Conservation (phyloP, 2,113 vertebrate species). For the Proterorhinus semilunaris region DNA sequence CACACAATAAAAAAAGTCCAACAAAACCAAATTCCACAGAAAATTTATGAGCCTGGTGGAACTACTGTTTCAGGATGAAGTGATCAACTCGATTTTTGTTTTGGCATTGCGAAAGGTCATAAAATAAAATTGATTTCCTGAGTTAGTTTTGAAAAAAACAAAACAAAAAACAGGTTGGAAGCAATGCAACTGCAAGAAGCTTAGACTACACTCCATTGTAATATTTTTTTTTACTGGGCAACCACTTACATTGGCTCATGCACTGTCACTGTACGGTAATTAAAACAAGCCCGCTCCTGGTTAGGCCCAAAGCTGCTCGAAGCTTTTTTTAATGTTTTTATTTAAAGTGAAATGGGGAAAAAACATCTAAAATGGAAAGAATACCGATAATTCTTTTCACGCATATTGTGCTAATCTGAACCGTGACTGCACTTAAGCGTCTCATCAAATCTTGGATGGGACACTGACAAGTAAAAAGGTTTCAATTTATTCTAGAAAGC, state of each 20-base stretch:
- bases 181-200: slow-evolving; percentile 55
- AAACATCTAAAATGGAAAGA: slow-evolving; percentile 20
- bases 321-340: slow-evolving; percentile 2
- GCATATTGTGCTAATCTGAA: slow-evolving; percentile 29
- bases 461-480: slow-evolving; percentile 28
- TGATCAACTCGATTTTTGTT: slow-evolving; percentile 16
- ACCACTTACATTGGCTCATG: slow-evolving; percentile 36
- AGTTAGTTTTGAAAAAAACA: slow-evolving; percentile 60
- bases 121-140: slow-evolving; percentile 58
- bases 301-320: slow-evolving; percentile 40
- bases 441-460: slow-evolving; percentile 7
- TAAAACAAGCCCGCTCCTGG: slow-evolving; percentile 56
- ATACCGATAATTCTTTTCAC: slow-evolving; percentile 15
- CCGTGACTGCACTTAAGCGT: slow-evolving; percentile 1
- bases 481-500: slow-evolving; percentile 20
- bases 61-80: slow-evolving; percentile 8
- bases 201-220: slow-evolving; percentile 48
- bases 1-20: neutral
- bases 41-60: neutral
- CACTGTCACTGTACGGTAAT: slow-evolving; percentile 49
- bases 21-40: neutral
- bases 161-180: slow-evolving; percentile 24
- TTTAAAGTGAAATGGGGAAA: neutral
- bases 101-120: slow-evolving; percentile 32
- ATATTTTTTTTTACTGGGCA: slow-evolving; percentile 42